phyloP scores from a whole-genome alignment of 2,113 vertebrate species.

The Uropsilus gracilis region DNA sequence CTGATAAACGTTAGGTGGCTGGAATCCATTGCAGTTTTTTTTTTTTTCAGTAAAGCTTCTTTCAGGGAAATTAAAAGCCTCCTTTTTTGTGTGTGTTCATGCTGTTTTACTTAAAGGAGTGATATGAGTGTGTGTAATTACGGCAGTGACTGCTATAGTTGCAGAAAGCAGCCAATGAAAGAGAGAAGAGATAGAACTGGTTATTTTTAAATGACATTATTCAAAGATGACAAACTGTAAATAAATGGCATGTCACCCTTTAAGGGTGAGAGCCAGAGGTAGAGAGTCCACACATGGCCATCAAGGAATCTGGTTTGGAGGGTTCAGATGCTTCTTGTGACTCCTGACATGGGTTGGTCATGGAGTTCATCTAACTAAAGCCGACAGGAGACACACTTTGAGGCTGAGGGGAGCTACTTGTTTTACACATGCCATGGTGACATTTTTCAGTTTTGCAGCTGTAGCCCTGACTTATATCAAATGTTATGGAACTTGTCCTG shows the following conservation, averaged over 20 bases:
- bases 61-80: constrained; percentile 2
- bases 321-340: constrained; percentile 36
- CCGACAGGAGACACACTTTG: constrained; percentile 18
- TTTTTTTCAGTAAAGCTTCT: constrained; percentile 54
- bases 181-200: constrained; percentile 38
- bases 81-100: constrained; percentile 43
- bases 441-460: constrained; percentile 55
- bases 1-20: constrained; percentile 57
- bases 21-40: constrained; percentile 57
- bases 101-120: constrained; percentile 62
- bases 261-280: constrained; percentile 38
- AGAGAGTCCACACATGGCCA: constrained; percentile 62
- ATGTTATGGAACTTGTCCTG: neutral
- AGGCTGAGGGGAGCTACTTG: constrained; percentile 44
- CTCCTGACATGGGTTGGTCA: constrained; percentile 38
- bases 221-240: constrained; percentile 63
- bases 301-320: neutral
- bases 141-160: constrained; percentile 26
- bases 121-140: constrained; percentile 49
- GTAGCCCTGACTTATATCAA: neutral
- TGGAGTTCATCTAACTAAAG: constrained; percentile 39
- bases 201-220: constrained; percentile 76
- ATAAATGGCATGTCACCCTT: constrained; percentile 69
- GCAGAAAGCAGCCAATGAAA: constrained; percentile 23
- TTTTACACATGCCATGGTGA: constrained; percentile 34